A percentile compares a stretch with the other conserved stretches of the same genome.
phyloP scores from a whole-genome alignment of 2,888 invertebrate species.

The Phyllotreta cruciferae region DNA sequence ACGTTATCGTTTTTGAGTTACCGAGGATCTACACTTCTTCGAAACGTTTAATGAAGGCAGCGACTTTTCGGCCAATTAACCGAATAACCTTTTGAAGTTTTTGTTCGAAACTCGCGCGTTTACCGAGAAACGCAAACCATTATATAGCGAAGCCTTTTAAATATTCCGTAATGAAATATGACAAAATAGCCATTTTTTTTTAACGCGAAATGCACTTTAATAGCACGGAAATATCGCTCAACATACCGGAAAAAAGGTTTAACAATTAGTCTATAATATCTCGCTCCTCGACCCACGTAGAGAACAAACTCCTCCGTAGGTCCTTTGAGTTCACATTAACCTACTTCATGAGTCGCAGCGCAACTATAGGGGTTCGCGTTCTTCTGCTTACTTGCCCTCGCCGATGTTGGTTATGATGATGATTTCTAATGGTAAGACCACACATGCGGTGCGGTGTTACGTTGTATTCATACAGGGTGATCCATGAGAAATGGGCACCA shows the following conservation, averaged over 20 bases:
- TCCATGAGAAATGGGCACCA: background rate
- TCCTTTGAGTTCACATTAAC: conserved; percentile 2
- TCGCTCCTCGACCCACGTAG: background rate
- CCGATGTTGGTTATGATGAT: conserved; percentile 19
- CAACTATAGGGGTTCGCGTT: conserved; percentile 13
- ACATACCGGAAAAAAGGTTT: background rate
- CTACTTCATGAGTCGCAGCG: conserved; percentile 1
- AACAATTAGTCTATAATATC: conserved; percentile 3
- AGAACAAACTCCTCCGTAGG: conserved; percentile 5
- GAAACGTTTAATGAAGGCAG: no score
- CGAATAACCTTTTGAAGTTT: no score
- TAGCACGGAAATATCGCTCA: no score
- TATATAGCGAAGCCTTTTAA: no score
- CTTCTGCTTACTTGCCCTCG: conserved; percentile 6
- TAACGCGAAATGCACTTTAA: no score
- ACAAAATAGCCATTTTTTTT: no score
- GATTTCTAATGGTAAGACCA: conserved; percentile 24
- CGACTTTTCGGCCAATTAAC: no score
- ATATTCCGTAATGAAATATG: no score
- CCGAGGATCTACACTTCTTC: no score
- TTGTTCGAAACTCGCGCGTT: no score
- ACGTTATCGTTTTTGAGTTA: no score
- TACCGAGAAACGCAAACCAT: no score
- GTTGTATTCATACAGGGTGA: conserved; percentile 21
- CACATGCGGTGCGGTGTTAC: conserved; percentile 20